phyloP scores from a whole-genome alignment of 2,113 vertebrate genomes.

The Nothoprocta pentlandii region DNA sequence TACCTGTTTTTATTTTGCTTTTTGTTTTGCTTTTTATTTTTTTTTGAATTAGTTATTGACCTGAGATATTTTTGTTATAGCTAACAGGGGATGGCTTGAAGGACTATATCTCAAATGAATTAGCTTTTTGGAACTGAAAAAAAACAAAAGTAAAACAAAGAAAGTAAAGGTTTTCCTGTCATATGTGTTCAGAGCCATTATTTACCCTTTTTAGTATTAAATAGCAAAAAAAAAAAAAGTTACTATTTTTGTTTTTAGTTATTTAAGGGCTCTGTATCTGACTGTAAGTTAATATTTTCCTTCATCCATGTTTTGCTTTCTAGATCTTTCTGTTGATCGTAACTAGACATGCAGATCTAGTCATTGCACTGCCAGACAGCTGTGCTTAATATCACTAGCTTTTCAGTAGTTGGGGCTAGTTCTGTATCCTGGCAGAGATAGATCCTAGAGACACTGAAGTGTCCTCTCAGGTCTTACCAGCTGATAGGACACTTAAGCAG shows the following conservation, averaged over 20 bases:
- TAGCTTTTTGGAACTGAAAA: background rate
- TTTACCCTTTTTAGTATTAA: background rate
- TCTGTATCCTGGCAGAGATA: background rate
- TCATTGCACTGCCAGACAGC: background rate
- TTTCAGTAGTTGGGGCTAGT: background rate
- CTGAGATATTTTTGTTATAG: background rate
- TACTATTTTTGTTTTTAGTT: background rate
- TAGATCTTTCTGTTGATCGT: background rate
- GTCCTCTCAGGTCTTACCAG: background rate
- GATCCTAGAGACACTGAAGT: no score
- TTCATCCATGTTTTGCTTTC: background rate
- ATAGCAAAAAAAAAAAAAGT: background rate
- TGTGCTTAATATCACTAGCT: background rate
- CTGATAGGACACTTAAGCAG: background rate
- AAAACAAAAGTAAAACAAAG: background rate
- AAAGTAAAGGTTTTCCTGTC: background rate
- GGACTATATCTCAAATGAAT: background rate
- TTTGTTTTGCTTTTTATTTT: background rate
- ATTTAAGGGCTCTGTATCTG: background rate
- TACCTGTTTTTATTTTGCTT: background rate
- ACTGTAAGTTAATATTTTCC: background rate
- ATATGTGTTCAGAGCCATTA: background rate
- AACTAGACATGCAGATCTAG: background rate
- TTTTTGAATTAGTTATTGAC: background rate
- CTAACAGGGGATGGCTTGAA: background rate